A percentile compares a stretch with the other conserved stretches of the same genome.
These are phyloP conservation scores for Tenthredo livida DNA, from an alignment of 2,888 invertebrate species.

Conservation along the genomic window DNA sequence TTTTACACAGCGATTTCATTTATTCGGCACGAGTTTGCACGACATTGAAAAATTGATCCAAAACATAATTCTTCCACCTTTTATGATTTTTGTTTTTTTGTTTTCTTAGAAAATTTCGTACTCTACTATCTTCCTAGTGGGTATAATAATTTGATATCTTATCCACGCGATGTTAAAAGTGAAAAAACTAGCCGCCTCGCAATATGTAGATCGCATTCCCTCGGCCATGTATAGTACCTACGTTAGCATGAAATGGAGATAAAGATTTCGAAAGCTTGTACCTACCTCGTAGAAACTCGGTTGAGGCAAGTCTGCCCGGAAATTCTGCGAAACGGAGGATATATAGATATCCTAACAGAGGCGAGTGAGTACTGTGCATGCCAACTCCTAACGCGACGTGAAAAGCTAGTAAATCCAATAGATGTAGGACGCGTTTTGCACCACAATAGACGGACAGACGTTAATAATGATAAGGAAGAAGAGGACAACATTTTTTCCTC, in stretches of 20 bases:
- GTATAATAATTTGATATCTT: not conserved
- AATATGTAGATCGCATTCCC: slow-evolving; percentile 21
- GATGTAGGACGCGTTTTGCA: slow-evolving; percentile 12
- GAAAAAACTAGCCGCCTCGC: not conserved
- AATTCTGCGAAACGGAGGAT: slow-evolving; percentile 7
- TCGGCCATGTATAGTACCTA: not conserved
- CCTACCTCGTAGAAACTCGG: not conserved
- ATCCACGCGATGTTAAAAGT: not conserved
- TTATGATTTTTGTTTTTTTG: not conserved
- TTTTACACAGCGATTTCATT: not conserved
- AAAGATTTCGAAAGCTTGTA: slow-evolving; percentile 31
- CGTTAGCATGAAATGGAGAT: slow-evolving; percentile 44
- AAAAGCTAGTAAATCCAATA: slow-evolving; percentile 40
- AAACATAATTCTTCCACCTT: not conserved
- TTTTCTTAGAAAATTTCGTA: not conserved
- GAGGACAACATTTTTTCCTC: not conserved
- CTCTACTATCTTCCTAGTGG: not conserved
- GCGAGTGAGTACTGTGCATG: slow-evolving; percentile 12
- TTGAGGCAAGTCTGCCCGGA: not conserved
- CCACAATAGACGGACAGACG: not conserved
- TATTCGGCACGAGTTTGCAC: not conserved
- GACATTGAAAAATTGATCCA: not conserved
- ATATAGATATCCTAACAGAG: slow-evolving; percentile 4
- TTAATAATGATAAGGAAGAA: not conserved
- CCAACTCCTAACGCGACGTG: slow-evolving; percentile 29